Percentiles rank a stretch among this genome's conserved stretches.
Conservation (phyloP, 2,888 invertebrate genomes). For the Loripinus fragilis region DNA sequence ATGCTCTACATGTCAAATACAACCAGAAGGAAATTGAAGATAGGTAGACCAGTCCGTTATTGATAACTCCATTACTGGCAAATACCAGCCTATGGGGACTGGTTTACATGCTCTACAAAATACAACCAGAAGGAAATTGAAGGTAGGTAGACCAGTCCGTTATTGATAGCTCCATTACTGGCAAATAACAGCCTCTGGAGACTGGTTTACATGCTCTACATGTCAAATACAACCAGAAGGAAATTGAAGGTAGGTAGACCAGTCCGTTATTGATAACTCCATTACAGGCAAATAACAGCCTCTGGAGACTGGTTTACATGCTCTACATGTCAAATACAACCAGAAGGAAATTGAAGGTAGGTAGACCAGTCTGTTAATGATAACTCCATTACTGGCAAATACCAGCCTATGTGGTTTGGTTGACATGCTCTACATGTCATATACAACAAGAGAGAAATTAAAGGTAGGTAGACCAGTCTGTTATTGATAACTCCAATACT, state of each 20-base stretch:
- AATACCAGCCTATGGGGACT: conserved; percentile 97
- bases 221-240: too few species aligned
- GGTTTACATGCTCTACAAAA: conserved; percentile 96
- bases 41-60: conserved; percentile 84
- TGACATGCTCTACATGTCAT: too few species aligned
- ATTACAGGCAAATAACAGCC: conserved; percentile 98
- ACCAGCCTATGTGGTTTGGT: conserved; percentile 97
- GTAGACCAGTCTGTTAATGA: too few species aligned
- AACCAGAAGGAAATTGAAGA: conserved; percentile 98
- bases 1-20: conserved; percentile 96
- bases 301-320: conserved; percentile 96
- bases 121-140: conserved; percentile 98
- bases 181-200: conserved; percentile 97
- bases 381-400: conserved; percentile 97
- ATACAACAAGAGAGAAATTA: too few species aligned
- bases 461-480: too few species aligned
- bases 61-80: conserved; percentile 98
- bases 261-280: too few species aligned
- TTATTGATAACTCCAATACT: conserved; percentile 98
- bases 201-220: too few species aligned
- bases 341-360: too few species aligned
- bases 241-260: too few species aligned
- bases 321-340: too few species aligned
- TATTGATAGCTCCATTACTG: conserved; percentile 98
- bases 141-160: conserved; percentile 87